A percentile compares a stretch with the other conserved stretches of the same genome.
phyloP scores from a whole-genome alignment of 2,888 invertebrate genomes.

The Mactromeris polynyma region DNA sequence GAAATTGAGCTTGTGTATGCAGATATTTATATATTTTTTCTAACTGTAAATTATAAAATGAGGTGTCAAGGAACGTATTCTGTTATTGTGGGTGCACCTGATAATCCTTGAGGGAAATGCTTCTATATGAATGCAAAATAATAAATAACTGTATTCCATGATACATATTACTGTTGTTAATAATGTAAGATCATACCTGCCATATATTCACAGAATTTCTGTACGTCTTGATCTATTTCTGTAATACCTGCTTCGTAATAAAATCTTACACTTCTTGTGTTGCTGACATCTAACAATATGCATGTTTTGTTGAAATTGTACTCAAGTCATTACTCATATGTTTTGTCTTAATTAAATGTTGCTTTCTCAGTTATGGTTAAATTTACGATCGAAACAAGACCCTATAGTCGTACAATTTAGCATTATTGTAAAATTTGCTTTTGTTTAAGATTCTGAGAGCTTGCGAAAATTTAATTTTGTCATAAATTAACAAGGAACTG shows the following conservation, averaged over 20 bases:
- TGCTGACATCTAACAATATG: not conserved
- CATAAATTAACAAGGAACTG: slow-evolving; percentile 5
- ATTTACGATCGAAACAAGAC: not conserved
- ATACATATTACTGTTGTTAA: not conserved
- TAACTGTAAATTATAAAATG: too few species aligned
- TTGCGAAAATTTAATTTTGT: slow-evolving; percentile 16
- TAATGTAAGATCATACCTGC: not conserved
- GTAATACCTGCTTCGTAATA: not conserved
- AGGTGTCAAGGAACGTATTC: not conserved
- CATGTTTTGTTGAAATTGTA: not conserved
- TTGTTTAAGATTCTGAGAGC: slow-evolving; percentile 6
- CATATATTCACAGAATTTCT: not conserved
- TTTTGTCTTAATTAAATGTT: slow-evolving; percentile 34
- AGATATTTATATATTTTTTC: too few species aligned
- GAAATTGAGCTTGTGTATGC: too few species aligned
- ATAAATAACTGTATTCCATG: not conserved
- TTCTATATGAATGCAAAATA: not conserved
- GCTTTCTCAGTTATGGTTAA: not conserved
- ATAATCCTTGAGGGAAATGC: not conserved
- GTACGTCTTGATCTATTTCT: not conserved
- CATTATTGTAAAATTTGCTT: slow-evolving; percentile 16
- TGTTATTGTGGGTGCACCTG: not conserved
- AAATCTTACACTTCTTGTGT: not conserved
- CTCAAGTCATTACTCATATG: slow-evolving; percentile 18
- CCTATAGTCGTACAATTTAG: slow-evolving; percentile 4